phyloP scores from a whole-genome alignment of 37 sponge, comb jelly and placozoan species.

The Oscarella lobularis region DNA sequence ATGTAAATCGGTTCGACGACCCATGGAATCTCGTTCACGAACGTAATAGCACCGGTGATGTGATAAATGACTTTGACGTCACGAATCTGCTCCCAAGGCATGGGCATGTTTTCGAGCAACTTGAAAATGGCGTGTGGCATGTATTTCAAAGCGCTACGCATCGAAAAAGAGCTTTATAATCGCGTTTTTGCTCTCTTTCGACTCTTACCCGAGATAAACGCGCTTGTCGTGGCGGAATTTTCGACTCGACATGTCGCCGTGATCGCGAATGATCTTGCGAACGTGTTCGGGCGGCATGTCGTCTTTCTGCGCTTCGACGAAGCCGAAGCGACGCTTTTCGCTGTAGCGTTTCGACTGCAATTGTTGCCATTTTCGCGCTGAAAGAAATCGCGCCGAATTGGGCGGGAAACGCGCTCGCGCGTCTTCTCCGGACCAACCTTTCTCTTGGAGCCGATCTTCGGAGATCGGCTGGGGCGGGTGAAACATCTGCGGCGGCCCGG shows the following conservation, averaged over 20 bases:
- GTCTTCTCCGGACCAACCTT: too few species aligned
- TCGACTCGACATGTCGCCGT: conserved; percentile 96
- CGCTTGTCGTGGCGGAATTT: conserved; percentile 99
- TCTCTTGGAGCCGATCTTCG: conserved; percentile 80
- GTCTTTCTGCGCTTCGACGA: conserved; percentile 99
- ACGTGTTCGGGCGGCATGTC: conserved; percentile 99
- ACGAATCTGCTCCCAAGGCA: conserved; percentile 99
- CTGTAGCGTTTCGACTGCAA: conserved; percentile 91
- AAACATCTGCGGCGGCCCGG: too few species aligned
- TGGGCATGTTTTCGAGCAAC: conserved; percentile 99
- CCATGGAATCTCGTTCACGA: conserved; percentile 99
- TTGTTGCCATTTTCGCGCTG: conserved; percentile 99
- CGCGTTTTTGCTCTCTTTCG: not conserved
- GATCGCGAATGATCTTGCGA: conserved; percentile 97
- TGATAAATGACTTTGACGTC: conserved; percentile 92
- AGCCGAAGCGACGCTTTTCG: conserved; percentile 97
- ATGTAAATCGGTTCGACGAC: conserved; percentile 94
- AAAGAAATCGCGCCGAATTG: too few species aligned
- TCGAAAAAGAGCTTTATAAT: not conserved
- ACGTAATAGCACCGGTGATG: conserved; percentile 99
- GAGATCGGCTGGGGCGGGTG: conserved; percentile 29
- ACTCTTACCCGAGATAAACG: conserved; percentile 88
- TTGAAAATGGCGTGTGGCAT: conserved; percentile 99
- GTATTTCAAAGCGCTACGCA: conserved; percentile 88
- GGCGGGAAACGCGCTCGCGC: too few species aligned